These are phyloP conservation scores for Hirundichthys speculiger DNA, from an alignment of 2,113 vertebrate genomes.

Conservation along the genomic window DNA sequence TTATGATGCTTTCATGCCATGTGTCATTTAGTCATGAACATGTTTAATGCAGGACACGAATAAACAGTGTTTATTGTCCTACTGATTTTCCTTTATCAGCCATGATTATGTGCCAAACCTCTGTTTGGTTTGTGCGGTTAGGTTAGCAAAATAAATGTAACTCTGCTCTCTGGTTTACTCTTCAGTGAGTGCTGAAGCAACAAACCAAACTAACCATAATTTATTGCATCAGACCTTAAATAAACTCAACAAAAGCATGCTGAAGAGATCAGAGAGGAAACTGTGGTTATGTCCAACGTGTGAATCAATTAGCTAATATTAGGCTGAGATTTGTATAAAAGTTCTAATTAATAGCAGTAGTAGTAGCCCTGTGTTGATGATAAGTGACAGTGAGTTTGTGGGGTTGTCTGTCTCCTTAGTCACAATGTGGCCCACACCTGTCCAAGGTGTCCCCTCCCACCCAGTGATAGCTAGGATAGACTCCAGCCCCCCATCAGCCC, in stretches of 20 bases:
- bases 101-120: neutral
- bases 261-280: too few species aligned
- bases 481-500: too few species aligned
- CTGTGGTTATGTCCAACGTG: neutral
- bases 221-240: constrained; percentile 17
- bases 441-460: too few species aligned
- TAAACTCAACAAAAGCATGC: constrained; percentile 21
- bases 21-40: constrained; percentile 1
- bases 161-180: constrained; percentile 20
- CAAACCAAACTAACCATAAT: constrained; percentile 25
- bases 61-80: neutral
- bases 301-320: too few species aligned
- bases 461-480: too few species aligned
- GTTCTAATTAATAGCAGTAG: too few species aligned
- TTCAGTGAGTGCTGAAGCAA: constrained; percentile 30
- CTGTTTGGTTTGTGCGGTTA: constrained; percentile 3
- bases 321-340: neutral
- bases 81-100: too few species aligned
- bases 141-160: constrained; percentile 12
- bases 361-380: too few species aligned
- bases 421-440: neutral
- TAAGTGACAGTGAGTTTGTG: too few species aligned
- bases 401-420: neutral
- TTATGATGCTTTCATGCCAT: neutral
- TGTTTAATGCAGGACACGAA: constrained; percentile 12